phyloP scores from a whole-genome alignment of 2,888 invertebrate species.

The Artemia sinica region DNA sequence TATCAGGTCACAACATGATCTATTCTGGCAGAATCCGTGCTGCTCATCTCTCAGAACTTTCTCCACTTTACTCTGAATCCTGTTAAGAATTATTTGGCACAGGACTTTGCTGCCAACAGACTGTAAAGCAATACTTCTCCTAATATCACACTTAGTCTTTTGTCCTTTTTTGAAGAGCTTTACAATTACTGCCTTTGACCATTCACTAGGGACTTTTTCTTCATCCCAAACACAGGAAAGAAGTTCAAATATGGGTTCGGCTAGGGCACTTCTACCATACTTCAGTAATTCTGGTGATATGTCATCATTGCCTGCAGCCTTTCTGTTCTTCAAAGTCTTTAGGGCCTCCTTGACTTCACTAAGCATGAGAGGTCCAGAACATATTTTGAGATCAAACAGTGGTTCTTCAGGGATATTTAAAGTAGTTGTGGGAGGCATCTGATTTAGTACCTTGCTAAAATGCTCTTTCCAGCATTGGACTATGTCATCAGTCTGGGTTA shows the following conservation, averaged over 20 bases:
- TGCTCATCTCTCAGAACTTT: too few relatives aligned
- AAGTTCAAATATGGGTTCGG: not conserved
- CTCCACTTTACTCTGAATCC: too few relatives aligned
- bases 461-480: too few relatives aligned
- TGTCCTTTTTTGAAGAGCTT: too few relatives aligned
- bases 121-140: too few relatives aligned
- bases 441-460: too few relatives aligned
- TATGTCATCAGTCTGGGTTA: too few relatives aligned
- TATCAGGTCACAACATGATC: too few relatives aligned
- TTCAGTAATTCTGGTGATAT: not conserved
- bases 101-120: too few relatives aligned
- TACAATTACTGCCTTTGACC: not conserved
- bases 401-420: not conserved
- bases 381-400: not conserved
- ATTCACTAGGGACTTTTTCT: constrained; percentile 7
- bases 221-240: not conserved
- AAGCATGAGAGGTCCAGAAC: constrained; percentile 4
- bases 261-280: not conserved
- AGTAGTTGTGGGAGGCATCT: not conserved
- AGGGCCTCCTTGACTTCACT: not conserved
- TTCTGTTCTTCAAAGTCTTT: not conserved
- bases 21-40: too few relatives aligned
- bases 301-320: not conserved
- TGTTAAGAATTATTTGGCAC: too few relatives aligned
- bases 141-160: too few relatives aligned